Conservation (phyloP, 2,113 vertebrate species). For the Myrmecophaga tridactyla region DNA sequence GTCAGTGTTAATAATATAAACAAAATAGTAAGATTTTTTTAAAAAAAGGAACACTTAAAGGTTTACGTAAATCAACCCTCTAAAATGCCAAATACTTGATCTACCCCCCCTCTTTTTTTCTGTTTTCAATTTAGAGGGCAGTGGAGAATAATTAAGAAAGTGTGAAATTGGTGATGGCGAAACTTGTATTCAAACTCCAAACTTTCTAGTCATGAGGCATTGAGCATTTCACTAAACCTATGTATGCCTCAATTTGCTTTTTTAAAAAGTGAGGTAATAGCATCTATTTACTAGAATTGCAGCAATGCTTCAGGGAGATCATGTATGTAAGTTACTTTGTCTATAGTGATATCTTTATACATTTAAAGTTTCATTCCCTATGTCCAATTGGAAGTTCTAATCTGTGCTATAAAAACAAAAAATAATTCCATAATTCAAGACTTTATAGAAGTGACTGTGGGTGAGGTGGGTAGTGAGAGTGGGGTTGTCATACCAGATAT, state of each 20-base stretch:
- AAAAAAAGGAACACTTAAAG: not conserved
- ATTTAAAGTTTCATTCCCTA: not conserved
- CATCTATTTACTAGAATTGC: not conserved
- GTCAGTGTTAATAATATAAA: not conserved
- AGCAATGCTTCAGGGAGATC: not conserved
- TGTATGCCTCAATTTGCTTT: not conserved
- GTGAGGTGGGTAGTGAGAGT: not conserved
- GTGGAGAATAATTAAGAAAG: conserved; percentile 4
- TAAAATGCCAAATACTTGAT: not conserved
- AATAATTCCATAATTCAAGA: not conserved
- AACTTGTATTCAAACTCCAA: not conserved
- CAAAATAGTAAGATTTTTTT: not conserved
- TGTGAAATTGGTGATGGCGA: not conserved
- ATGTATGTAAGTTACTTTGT: not conserved
- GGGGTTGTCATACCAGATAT: not conserved
- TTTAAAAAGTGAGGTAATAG: not conserved
- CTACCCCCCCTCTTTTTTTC: not conserved
- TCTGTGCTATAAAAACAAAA: conserved; percentile 5
- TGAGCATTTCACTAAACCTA: not conserved
- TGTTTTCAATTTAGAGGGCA: conserved; percentile 19
- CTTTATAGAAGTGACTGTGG: not conserved
- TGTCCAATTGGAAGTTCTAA: not conserved
- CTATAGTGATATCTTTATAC: not conserved
- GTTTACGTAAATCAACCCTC: not conserved
- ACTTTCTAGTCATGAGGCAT: not conserved